These are phyloP conservation scores for Erinaceus europaeus DNA, from an alignment of 2,113 vertebrate species.

Conservation along the genomic window DNA sequence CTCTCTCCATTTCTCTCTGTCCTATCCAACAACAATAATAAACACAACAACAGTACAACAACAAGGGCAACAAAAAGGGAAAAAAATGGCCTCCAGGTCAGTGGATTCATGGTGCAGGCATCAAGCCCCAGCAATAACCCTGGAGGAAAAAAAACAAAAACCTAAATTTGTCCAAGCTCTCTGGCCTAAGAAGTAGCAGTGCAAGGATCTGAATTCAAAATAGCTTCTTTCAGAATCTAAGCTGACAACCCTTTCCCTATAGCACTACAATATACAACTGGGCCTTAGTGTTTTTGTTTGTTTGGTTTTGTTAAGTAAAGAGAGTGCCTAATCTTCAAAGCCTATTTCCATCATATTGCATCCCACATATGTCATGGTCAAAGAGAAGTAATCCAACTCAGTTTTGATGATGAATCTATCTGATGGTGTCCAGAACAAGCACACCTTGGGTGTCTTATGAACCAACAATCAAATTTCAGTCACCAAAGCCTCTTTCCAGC, in stretches of 20 bases:
- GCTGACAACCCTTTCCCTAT: neutral
- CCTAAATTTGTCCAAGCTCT: neutral
- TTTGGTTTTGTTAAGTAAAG: conserved; percentile 39
- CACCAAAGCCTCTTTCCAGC: neutral
- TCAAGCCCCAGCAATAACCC: too few relatives aligned
- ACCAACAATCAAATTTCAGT: neutral
- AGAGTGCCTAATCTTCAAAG: conserved; percentile 16
- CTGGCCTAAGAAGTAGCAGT: neutral
- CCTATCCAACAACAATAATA: too few relatives aligned
- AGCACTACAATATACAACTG: neutral
- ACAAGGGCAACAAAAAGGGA: too few relatives aligned
- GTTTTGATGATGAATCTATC: neutral
- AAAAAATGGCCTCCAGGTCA: too few relatives aligned
- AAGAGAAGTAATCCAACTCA: conserved; percentile 18
- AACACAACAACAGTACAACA: neutral
- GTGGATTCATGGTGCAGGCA: too few relatives aligned
- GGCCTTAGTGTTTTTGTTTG: neutral
- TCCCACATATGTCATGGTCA: neutral
- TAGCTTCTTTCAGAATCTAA: neutral
- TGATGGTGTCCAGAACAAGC: neutral
- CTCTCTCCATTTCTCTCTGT: too few relatives aligned
- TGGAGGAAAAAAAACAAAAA: neutral
- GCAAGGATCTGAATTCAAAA: neutral
- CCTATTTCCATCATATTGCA: neutral
- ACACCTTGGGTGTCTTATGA: neutral